Evolutionary conservation across 2,888 invertebrate species (phyloP), one percentile per base, ranked within the genome.

Genomic region (Amorpha juglandis): DNA sequence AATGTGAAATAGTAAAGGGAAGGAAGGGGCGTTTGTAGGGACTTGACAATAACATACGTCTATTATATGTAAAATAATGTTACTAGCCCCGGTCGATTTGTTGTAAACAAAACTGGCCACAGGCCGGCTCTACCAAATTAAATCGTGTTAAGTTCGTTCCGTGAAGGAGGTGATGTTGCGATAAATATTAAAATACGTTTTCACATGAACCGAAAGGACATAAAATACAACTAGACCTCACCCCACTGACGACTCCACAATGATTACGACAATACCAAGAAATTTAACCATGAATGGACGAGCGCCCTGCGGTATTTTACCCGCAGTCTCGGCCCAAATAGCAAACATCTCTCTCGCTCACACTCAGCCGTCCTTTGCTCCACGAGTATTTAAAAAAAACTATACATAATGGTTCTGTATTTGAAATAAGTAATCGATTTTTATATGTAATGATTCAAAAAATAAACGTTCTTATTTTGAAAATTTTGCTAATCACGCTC

Each of bases 301-400:
- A 11, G 52, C 27, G 19, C 27, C 52, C 52, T 52, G 52, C 52
- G 52, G 27, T 14, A 27, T 52, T 52, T 52, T 52, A 12, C 21
- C 52, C 52, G 52, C 52, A 52, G 52, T 52, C 27, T 12, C 52
- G 12, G 27, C 0, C 9, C 52, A 52, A 52, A 52, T 14, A 27
- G 52, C 52, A 14, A 21, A 14, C 21, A 11, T 11, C 27, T 6
- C 11, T 52, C 27, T 52, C 52, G 52, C 52, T 50, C 50, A 19
- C 50, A 50, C 50, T 9, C 48, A 16, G 48, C 48, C 50, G 50
- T 50, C 50, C 19, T 38, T 48, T 48, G 14, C 19, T 16, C 50
- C 19, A 19, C 19, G 19, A 50, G 9, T 50, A 50, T 19, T 19
- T 19, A 16, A 50, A 48, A n/a, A 48, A 48, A 11, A 6, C 12